Percentiles rank a stretch among this genome's conserved stretches.
phyloP scores from a whole-genome alignment of 1,140 invertebrate genomes.

The Bombus breviceps region DNA sequence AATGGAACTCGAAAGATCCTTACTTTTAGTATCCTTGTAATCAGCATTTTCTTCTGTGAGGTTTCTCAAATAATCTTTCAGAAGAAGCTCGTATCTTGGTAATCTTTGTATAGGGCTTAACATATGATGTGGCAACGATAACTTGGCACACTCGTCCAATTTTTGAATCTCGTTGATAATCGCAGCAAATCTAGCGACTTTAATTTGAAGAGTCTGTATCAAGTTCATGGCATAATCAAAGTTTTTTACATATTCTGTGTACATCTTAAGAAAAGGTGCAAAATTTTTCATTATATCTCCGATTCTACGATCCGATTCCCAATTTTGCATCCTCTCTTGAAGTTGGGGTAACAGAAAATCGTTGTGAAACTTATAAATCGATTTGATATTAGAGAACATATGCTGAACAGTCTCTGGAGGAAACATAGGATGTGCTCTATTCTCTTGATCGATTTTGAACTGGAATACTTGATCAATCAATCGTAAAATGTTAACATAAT shows the following conservation, averaged over 20 bases:
- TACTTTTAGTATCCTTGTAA: slow-evolving; percentile 86
- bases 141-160: slow-evolving; percentile 85
- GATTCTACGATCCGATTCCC: slow-evolving; percentile 85
- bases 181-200: slow-evolving; percentile 85
- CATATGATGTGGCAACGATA: slow-evolving; percentile 89
- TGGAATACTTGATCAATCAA: slow-evolving; percentile 88
- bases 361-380: slow-evolving; percentile 86
- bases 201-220: slow-evolving; percentile 85
- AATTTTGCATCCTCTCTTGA: slow-evolving; percentile 85
- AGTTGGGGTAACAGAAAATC: slow-evolving; percentile 87
- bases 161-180: slow-evolving; percentile 88
- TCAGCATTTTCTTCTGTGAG: slow-evolving; percentile 85
- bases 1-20: slow-evolving; percentile 53
- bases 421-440: slow-evolving; percentile 82
- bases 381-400: slow-evolving; percentile 82
- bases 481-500: slow-evolving; percentile 87
- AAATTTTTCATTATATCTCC: slow-evolving; percentile 90
- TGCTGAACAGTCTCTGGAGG: slow-evolving; percentile 78
- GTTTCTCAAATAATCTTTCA: slow-evolving; percentile 87
- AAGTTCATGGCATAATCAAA: slow-evolving; percentile 86
- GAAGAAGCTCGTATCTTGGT: slow-evolving; percentile 87
- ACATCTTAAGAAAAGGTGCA: slow-evolving; percentile 90
- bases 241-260: slow-evolving; percentile 88
- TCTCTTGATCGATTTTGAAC: slow-evolving; percentile 81
- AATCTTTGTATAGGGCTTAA: slow-evolving; percentile 90